Percentiles rank a stretch among this genome's conserved stretches.
phyloP scores from a whole-genome alignment of 1,140 invertebrate species.

The Cydia pomonella region DNA sequence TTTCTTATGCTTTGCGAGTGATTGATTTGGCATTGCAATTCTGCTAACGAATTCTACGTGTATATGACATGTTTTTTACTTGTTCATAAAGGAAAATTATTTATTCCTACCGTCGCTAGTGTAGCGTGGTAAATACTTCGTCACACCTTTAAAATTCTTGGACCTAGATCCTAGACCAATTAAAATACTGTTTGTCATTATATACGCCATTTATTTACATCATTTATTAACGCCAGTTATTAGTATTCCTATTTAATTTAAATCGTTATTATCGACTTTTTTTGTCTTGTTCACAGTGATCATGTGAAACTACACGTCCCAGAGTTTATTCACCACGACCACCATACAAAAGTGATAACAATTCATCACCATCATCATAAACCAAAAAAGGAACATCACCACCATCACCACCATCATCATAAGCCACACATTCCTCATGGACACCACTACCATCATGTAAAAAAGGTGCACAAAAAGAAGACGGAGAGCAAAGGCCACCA shows the following conservation, averaged over 20 bases:
- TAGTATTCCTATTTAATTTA: slow-evolving; percentile 8
- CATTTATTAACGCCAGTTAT: neutral
- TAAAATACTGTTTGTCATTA: no score
- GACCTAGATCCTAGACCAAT: no score
- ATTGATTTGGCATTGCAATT: slow-evolving; percentile 27
- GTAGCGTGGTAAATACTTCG: neutral
- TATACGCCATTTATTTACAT: no score
- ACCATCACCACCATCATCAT: slow-evolving; percentile 73
- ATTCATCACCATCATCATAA: slow-evolving; percentile 79
- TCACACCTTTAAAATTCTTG: no score
- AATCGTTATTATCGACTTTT: neutral
- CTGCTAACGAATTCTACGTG: slow-evolving; percentile 16
- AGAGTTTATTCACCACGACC: slow-evolving; percentile 81
- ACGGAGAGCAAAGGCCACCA: slow-evolving; percentile 46
- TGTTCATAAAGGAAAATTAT: slow-evolving; percentile 15
- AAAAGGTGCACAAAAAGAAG: slow-evolving; percentile 59
- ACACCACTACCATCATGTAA: slow-evolving; percentile 61
- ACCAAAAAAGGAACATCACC: slow-evolving; percentile 75
- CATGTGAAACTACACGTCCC: slow-evolving; percentile 82
- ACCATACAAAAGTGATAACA: slow-evolving; percentile 81
- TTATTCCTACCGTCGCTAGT: neutral
- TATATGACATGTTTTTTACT: neutral
- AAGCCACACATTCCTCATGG: slow-evolving; percentile 59
- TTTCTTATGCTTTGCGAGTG: slow-evolving; percentile 31
- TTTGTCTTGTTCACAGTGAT: slow-evolving; percentile 70